Evolutionary conservation across 2,888 invertebrate species (phyloP).

Genomic region (Bhutanitis thaidina): DNA sequence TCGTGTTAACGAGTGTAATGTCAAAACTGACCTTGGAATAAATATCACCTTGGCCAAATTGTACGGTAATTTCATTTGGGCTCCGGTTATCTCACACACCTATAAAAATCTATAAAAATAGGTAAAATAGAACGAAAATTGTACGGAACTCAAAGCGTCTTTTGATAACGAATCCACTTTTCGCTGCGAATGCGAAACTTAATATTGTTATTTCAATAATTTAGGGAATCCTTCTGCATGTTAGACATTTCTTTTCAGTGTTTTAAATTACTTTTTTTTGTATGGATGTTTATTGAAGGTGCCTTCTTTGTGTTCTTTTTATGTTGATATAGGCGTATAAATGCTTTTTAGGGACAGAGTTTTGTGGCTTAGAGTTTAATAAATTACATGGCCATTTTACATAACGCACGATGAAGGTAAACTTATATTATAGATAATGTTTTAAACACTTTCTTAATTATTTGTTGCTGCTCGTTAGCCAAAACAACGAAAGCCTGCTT

Average conservation of each 20-base stretch:
- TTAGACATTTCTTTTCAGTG: neutral
- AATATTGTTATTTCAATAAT: conserved; percentile 10
- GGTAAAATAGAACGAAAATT: neutral
- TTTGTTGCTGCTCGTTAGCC: too few species aligned
- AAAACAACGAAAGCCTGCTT: too few species aligned
- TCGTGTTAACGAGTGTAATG: too few species aligned
- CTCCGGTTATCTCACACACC: too few species aligned
- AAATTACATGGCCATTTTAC: too few species aligned
- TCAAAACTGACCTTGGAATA: too few species aligned
- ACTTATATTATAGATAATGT: too few species aligned
- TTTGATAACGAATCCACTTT: conserved; percentile 8
- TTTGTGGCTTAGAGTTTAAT: too few species aligned
- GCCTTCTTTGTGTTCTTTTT: neutral
- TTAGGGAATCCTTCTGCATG: conserved; percentile 11
- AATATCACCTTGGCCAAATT: too few species aligned
- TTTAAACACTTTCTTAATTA: too few species aligned
- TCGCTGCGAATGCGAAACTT: conserved; percentile 6
- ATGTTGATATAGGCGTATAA: neutral
- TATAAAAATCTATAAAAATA: neutral
- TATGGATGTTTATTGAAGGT: neutral
- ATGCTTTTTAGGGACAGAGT: neutral
- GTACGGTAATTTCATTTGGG: too few species aligned
- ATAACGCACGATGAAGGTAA: too few species aligned
- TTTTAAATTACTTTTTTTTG: neutral
- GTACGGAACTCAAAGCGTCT: conserved; percentile 9